A percentile compares a stretch with the other conserved stretches of the same genome.
Evolutionary conservation across 2,888 invertebrate genomes (phyloP).

Genomic region (Calliopum simillimum): DNA sequence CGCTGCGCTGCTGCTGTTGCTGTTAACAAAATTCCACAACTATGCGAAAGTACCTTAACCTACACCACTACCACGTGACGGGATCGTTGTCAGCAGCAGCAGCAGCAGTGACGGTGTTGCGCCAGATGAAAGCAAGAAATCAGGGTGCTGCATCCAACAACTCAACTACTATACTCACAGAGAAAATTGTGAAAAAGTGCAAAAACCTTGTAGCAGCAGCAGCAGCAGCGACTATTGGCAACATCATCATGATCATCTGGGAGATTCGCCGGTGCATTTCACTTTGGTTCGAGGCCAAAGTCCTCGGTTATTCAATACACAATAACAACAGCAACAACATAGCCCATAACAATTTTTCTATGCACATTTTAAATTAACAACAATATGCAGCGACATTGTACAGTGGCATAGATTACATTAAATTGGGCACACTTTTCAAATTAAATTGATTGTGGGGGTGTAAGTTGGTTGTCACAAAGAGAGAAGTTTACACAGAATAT

Average conservation of each 20-base stretch:
- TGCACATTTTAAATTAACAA: not conserved
- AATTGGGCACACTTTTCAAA: no score
- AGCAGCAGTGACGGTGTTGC: not conserved
- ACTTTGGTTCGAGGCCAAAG: constrained; percentile 31
- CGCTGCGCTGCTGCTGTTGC: not conserved
- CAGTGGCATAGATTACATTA: no score
- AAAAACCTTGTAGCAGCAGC: constrained; percentile 39
- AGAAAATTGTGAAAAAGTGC: constrained; percentile 23
- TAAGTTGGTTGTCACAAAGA: no score
- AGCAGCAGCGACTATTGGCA: constrained; percentile 37
- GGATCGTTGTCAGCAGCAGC: not conserved
- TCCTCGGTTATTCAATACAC: constrained; percentile 11
- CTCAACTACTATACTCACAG: no score
- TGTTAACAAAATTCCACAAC: not conserved
- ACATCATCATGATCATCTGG: not conserved
- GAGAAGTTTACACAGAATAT: no score
- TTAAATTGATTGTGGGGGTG: no score
- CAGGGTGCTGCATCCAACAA: constrained; percentile 9
- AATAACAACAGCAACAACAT: not conserved
- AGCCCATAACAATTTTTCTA: not conserved
- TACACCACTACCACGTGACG: constrained; percentile 16
- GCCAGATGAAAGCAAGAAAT: not conserved
- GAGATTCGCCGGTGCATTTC: constrained; percentile 15
- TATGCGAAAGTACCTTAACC: constrained; percentile 32
- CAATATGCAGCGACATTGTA: no score